Evolutionary conservation across 2,113 vertebrate species (phyloP).

Genomic region (Cephalopholis sonnerati): DNA sequence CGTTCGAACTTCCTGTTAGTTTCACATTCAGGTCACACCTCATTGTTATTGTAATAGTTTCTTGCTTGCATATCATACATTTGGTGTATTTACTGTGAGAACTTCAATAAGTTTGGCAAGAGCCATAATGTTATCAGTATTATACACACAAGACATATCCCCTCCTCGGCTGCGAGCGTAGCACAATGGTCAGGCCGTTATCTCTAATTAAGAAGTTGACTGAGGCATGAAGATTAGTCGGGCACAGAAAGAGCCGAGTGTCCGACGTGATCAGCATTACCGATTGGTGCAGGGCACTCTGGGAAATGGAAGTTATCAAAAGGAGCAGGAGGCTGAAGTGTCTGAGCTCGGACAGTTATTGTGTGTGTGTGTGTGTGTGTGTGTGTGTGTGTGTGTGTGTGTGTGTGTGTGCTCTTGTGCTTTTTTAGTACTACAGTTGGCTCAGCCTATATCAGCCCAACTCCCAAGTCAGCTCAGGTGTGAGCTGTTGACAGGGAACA

Average conservation of each 20-base stretch:
- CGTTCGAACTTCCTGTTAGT: background rate
- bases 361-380: background rate
- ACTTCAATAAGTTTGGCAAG: constrained; percentile 55
- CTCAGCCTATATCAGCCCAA: background rate
- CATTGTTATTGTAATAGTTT: constrained; percentile 20
- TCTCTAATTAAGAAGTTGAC: constrained; percentile 92
- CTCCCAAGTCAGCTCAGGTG: background rate
- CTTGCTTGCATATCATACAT: constrained; percentile 23
- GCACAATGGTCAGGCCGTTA: constrained; percentile 85
- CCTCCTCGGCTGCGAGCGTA: constrained; percentile 81
- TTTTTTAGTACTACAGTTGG: background rate
- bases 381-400: background rate
- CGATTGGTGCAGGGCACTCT: constrained; percentile 32
- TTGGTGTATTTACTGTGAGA: constrained; percentile 50
- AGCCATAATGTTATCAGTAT: constrained; percentile 67
- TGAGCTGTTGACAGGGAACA: background rate
- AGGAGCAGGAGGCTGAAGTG: constrained; percentile 15
- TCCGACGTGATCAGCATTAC: constrained; percentile 80
- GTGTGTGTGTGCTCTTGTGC: background rate
- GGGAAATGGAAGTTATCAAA: constrained; percentile 62
- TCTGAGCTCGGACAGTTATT: background rate
- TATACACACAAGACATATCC: constrained; percentile 72
- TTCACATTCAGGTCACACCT: background rate
- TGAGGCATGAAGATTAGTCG: constrained; percentile 88
- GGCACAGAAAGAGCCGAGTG: constrained; percentile 85